Evolutionary conservation across 1,140 invertebrate species (phyloP).

Genomic region (Atta cephalotes): DNA sequence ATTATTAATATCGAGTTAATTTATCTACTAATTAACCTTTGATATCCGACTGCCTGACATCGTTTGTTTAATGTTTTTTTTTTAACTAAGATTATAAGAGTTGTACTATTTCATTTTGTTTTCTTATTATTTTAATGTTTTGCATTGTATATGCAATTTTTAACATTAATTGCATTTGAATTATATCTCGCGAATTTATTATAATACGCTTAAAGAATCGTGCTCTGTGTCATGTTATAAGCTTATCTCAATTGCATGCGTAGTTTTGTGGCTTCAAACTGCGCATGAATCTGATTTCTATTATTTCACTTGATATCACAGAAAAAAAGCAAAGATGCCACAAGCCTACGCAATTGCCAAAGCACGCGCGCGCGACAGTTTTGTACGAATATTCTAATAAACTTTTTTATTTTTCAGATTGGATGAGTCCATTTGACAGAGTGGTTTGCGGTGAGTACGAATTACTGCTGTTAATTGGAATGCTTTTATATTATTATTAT

Average conservation of each 20-base stretch:
- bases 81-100: neutral
- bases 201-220: neutral
- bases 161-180: constrained; percentile 10
- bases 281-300: neutral
- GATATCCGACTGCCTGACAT: neutral
- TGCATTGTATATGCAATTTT: neutral
- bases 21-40: neutral
- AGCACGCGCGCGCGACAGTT: neutral
- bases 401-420: constrained; percentile 90
- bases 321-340: neutral
- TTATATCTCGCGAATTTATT: neutral
- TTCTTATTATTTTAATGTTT: neutral
- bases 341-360: neutral
- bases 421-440: constrained; percentile 96
- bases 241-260: constrained; percentile 60
- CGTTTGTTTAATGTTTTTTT: neutral
- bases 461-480: neutral
- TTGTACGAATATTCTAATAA: constrained; percentile 3
- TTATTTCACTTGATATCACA: neutral
- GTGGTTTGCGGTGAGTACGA: constrained; percentile 95
- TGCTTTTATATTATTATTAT: constrained; percentile 8
- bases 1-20: neutral
- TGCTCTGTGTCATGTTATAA: neutral
- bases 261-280: constrained; percentile 52
- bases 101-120: neutral